These are phyloP conservation scores for Diaprepes abbreviatus DNA, from an alignment of 2,888 invertebrate genomes.

Conservation along the genomic window DNA sequence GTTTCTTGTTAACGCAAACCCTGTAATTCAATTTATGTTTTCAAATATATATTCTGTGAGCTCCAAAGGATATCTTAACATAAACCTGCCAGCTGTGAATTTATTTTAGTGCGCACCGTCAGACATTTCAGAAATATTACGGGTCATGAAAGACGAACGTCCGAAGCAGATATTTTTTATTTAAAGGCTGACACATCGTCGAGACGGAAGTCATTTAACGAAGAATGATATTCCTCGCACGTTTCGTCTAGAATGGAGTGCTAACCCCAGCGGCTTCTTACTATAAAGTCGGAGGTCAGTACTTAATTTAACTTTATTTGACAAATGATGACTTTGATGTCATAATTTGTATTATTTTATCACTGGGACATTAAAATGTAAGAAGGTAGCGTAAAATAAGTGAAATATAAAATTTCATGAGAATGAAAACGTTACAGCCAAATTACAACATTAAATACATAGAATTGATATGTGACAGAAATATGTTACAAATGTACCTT, in stretches of 20 bases:
- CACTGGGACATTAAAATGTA: no score
- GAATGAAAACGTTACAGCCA: no score
- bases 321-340: not conserved
- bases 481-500: no score
- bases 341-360: no score
- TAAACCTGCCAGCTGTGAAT: slow-evolving; percentile 11
- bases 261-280: slow-evolving; percentile 7
- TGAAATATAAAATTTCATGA: no score
- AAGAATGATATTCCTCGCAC: slow-evolving; percentile 14
- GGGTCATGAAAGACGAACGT: slow-evolving; percentile 15
- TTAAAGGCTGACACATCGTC: slow-evolving; percentile 16
- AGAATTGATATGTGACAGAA: no score
- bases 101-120: slow-evolving; percentile 11
- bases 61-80: slow-evolving; percentile 2
- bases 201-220: slow-evolving; percentile 15
- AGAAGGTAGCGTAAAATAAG: no score
- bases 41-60: slow-evolving; percentile 7
- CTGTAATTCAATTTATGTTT: slow-evolving; percentile 9
- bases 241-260: slow-evolving; percentile 8
- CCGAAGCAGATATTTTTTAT: slow-evolving; percentile 15
- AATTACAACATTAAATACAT: no score
- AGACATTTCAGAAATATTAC: slow-evolving; percentile 14
- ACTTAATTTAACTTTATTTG: slow-evolving; percentile 15
- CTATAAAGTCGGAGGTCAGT: slow-evolving; percentile 13
- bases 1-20: not conserved